Conservation (phyloP, 2,113 vertebrate species). For the Toxostoma redivivum region DNA sequence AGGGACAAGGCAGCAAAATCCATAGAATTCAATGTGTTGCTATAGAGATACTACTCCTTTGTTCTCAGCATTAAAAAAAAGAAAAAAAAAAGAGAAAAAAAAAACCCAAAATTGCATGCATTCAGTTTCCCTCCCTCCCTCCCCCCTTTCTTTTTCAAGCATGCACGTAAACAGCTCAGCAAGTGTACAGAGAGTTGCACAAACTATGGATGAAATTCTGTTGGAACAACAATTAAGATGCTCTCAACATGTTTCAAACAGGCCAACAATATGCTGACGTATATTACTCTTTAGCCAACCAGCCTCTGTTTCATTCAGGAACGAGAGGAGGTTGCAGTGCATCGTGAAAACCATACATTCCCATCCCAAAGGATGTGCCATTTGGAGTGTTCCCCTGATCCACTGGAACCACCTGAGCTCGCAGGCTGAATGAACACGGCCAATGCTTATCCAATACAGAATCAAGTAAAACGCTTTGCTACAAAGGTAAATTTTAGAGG, state of each 20-base stretch:
- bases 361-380: slow-evolving; percentile 60
- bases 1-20: neutral
- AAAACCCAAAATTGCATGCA: slow-evolving; percentile 81
- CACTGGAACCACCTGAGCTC: slow-evolving; percentile 60
- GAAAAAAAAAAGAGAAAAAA: slow-evolving; percentile 28
- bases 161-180: slow-evolving; percentile 71
- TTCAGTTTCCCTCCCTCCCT: slow-evolving; percentile 31
- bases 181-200: slow-evolving; percentile 67
- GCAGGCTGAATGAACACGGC: slow-evolving; percentile 60
- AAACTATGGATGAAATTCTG: slow-evolving; percentile 69
- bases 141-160: slow-evolving; percentile 61
- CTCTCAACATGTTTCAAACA: slow-evolving; percentile 66
- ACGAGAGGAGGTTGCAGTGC: slow-evolving; percentile 51
- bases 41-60: slow-evolving; percentile 78
- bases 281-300: slow-evolving; percentile 71
- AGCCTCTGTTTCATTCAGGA: slow-evolving; percentile 61
- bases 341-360: slow-evolving; percentile 61
- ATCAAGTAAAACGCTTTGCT: slow-evolving; percentile 70
- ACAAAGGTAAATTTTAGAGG: slow-evolving; percentile 71
- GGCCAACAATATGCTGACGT: slow-evolving; percentile 74
- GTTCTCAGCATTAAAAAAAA: slow-evolving; percentile 60
- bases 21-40: slow-evolving; percentile 65
- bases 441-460: slow-evolving; percentile 68
- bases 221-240: slow-evolving; percentile 69
- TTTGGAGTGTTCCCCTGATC: slow-evolving; percentile 64